These are phyloP conservation scores for Diaperis boleti DNA, from an alignment of 2,888 invertebrate species.

Conservation along the genomic window DNA sequence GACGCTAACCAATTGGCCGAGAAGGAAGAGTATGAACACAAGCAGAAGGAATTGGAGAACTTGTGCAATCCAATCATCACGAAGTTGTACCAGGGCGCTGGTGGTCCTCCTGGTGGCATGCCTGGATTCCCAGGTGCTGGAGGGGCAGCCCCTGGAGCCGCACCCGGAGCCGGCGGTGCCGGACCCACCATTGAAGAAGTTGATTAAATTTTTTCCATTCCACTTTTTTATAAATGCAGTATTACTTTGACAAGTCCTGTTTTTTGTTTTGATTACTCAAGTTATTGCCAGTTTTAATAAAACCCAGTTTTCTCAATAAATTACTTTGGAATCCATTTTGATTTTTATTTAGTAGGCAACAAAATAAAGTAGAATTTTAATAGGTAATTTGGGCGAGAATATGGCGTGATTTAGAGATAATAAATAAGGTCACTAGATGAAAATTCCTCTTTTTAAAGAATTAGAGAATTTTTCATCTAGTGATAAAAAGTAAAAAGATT, in stretches of 20 bases:
- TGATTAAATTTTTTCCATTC: conserved; percentile 71
- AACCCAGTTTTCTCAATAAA: conserved; percentile 25
- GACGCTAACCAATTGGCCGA: conserved; percentile 84
- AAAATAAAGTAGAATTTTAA: not conserved
- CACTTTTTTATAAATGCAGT: conserved; percentile 36
- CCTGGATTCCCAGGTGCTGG: conserved; percentile 69
- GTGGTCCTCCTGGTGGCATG: conserved; percentile 75
- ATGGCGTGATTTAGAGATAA: too few species aligned
- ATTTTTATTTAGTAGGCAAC: not conserved
- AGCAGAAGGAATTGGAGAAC: conserved; percentile 93
- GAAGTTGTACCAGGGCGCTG: conserved; percentile 90
- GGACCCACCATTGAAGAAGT: conserved; percentile 95
- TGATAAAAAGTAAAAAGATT: too few species aligned
- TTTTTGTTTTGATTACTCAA: conserved; percentile 17
- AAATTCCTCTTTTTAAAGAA: too few species aligned
- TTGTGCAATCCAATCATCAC: conserved; percentile 96
- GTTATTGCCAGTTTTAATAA: not conserved
- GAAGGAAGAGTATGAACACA: conserved; percentile 85
- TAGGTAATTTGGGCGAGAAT: not conserved
- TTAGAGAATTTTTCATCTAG: too few species aligned
- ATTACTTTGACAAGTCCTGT: conserved; percentile 7
- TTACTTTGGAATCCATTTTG: conserved; percentile 22
- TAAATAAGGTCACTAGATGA: too few species aligned
- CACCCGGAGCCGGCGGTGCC: conserved; percentile 63
- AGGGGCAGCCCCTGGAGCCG: conserved; percentile 66